phyloP scores from a whole-genome alignment of 1,140 invertebrate species.

The Meloidogyne floridensis region DNA sequence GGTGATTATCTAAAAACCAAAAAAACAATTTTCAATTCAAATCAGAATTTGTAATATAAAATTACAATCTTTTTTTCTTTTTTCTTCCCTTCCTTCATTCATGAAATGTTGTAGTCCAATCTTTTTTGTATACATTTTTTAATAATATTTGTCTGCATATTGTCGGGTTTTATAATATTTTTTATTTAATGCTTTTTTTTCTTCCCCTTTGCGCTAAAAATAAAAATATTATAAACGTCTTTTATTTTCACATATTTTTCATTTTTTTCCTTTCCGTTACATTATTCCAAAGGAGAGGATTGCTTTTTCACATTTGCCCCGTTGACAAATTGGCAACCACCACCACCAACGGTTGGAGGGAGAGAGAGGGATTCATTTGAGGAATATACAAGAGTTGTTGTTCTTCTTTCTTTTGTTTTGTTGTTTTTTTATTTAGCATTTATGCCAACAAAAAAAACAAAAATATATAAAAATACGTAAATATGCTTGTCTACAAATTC shows the following conservation, averaged over 20 bases:
- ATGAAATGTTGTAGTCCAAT: too few relatives aligned
- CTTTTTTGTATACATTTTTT: too few relatives aligned
- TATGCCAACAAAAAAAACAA: neutral
- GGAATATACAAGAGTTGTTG: neutral
- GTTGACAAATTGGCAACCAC: conserved; percentile 1
- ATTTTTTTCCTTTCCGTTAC: neutral
- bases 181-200: neutral
- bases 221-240: neutral
- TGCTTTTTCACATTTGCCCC: neutral
- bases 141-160: too few relatives aligned
- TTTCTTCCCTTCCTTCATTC: too few relatives aligned
- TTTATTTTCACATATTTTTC: neutral
- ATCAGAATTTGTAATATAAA: too few relatives aligned
- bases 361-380: neutral
- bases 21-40: too few relatives aligned
- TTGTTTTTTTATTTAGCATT: neutral
- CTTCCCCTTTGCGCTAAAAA: neutral
- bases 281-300: neutral
- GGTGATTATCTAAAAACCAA: too few relatives aligned
- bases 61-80: too few relatives aligned
- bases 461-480: neutral
- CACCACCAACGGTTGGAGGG: neutral
- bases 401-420: neutral
- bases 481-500: neutral
- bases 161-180: neutral